Evolutionary conservation across 1,140 invertebrate genomes (phyloP), one percentile per base, ranked within the genome.

Genomic region (Cotesia chilonis): DNA sequence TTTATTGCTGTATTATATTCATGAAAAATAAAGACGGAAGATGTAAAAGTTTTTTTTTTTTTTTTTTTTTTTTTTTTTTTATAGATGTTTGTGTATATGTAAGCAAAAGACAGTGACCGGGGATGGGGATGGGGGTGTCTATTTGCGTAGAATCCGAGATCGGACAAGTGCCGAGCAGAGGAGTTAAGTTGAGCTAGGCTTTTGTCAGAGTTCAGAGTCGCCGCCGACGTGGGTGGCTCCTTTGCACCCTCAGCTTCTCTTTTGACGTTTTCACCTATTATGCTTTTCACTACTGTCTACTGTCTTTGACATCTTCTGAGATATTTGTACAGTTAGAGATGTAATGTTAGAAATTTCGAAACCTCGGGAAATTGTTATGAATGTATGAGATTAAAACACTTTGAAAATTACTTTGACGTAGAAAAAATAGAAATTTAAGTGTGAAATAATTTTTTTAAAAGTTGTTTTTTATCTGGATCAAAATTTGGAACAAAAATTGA

Each of bases 91-190:
- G 6, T 47, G 41, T 47, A 47, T 28, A 10, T 47, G 41, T 20
- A 9, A 67, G 65, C 41, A 55, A 73, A 35, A 20, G 17, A 69
- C 17, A 73, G 51, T 54, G 68, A 69, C 54, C 65, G 75, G 72
- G 75, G 75, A 72, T 76, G 77, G 79, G 76, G 81, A 81, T 82
- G 75, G 72, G 75, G 75, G 75, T 76, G 77, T 80, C 77, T 82
- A 81, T 82, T 82, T 82, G 77, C 80, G 76, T 82, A 82, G 79
- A 82, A 68, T 80, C 78, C 72, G 75, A 82, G 80, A 82, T 81
- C 79, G 76, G 79, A 76, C 79, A 78, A 80, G 81, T 79, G 78
- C 76, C 74, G 70, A 78, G 41, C 70, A 78, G 28, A 28, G 28
- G 28, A 28, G 28, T 28, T 28, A 28, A 28, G 28, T 28, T 28